phyloP scores from a whole-genome alignment of 2,113 vertebrate genomes.

The Channa argus region DNA sequence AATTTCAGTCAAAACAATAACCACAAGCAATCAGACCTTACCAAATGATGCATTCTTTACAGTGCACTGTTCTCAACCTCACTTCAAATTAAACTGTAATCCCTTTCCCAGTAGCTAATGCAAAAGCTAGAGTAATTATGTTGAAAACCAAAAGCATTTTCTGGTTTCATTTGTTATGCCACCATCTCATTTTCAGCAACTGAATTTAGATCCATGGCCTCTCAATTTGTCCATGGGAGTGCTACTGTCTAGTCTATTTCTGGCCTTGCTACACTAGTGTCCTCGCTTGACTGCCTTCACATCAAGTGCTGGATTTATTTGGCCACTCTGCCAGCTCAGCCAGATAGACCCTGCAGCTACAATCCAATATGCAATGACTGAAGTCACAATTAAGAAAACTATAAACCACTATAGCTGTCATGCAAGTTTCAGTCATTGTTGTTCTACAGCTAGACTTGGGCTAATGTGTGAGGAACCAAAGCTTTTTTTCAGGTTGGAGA shows the following conservation, averaged over 20 bases:
- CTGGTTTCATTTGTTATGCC: constrained; percentile 31
- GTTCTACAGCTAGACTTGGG: background rate
- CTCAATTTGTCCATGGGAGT: constrained; percentile 63
- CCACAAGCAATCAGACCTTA: constrained; percentile 35
- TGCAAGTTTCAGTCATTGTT: constrained; percentile 29
- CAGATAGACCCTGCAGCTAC: constrained; percentile 67
- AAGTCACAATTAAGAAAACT: constrained; percentile 51
- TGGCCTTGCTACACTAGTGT: constrained; percentile 71
- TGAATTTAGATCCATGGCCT: constrained; percentile 60
- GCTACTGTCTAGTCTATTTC: constrained; percentile 76
- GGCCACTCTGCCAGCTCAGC: constrained; percentile 69
- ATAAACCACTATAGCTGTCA: constrained; percentile 48
- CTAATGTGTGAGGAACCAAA: background rate
- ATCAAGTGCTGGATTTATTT: constrained; percentile 76
- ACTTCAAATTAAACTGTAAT: constrained; percentile 57
- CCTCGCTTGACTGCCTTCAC: constrained; percentile 72
- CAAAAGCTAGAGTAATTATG: constrained; percentile 47
- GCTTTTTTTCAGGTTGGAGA: constrained; percentile 7
- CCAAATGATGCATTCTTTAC: constrained; percentile 37
- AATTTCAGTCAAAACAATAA: constrained; percentile 25
- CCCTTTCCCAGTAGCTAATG: constrained; percentile 38
- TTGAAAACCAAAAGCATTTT: constrained; percentile 50
- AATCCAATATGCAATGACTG: constrained; percentile 51
- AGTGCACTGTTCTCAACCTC: constrained; percentile 21
- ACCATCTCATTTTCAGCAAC: constrained; percentile 35